These are phyloP conservation scores for Dinoponera quadriceps DNA, from an alignment of 1,140 invertebrate genomes.

Conservation along the genomic window DNA sequence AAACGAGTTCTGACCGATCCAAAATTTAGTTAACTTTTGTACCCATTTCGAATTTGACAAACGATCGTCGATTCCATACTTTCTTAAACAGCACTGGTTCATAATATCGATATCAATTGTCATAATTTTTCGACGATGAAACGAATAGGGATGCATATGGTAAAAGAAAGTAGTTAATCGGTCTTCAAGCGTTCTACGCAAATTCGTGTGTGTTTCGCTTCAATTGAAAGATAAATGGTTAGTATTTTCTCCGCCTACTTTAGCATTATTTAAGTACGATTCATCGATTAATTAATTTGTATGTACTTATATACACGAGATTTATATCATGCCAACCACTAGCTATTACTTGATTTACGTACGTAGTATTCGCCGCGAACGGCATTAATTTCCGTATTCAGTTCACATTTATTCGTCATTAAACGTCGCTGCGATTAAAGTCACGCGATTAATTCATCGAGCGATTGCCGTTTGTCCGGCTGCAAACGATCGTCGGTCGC, in stretches of 20 bases:
- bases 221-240: not conserved
- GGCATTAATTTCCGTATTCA: conserved; percentile 53
- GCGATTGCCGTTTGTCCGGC: conserved; percentile 45
- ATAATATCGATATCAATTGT: not conserved
- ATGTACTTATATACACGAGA: not conserved
- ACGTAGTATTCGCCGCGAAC: conserved; percentile 25
- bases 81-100: not conserved
- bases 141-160: not conserved
- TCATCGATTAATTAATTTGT: conserved; percentile 33
- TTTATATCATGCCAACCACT: conserved; percentile 29
- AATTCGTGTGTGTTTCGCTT: not conserved
- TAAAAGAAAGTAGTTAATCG: not conserved
- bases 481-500: conserved; percentile 42
- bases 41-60: too few species aligned
- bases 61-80: not conserved
- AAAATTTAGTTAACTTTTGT: conserved; percentile 9
- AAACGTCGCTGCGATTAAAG: conserved; percentile 50
- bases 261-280: conserved; percentile 12
- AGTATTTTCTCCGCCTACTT: not conserved
- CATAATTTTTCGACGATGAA: not conserved
- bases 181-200: not conserved
- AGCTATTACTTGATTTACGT: conserved; percentile 47
- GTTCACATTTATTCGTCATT: conserved; percentile 54
- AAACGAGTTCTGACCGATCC: not conserved
- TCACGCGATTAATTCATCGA: conserved; percentile 58